Conservation (phyloP, 2,113 vertebrate species). For the Orycteropus afer region DNA sequence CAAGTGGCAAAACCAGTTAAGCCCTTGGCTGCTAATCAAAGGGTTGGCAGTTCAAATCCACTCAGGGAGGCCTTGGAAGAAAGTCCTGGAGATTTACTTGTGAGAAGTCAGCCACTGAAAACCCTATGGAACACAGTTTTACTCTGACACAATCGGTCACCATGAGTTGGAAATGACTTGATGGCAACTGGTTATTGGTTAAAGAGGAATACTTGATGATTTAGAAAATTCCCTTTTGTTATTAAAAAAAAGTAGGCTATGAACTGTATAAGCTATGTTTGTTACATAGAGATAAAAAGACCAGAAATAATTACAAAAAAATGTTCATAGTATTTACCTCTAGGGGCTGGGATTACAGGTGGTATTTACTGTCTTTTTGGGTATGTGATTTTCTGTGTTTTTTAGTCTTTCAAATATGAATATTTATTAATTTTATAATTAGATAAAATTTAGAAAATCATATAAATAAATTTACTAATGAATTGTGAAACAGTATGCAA, state of each 20-base stretch:
- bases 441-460: conserved; percentile 34
- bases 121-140: neutral
- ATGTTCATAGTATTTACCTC: neutral
- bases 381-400: conserved; percentile 8
- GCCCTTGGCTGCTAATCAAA: neutral
- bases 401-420: conserved; percentile 1
- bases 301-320: neutral
- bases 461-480: conserved; percentile 39
- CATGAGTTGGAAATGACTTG: neutral
- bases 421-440: conserved; percentile 1
- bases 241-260: neutral
- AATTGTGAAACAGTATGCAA: neutral
- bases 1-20: neutral
- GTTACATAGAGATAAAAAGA: neutral
- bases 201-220: conserved; percentile 5
- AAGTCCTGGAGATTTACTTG: neutral
- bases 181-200: neutral
- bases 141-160: neutral
- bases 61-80: neutral
- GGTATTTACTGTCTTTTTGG: neutral
- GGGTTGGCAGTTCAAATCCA: neutral
- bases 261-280: neutral
- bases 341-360: neutral
- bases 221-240: neutral
- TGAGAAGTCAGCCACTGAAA: neutral